Percentiles rank a stretch among this genome's conserved stretches.
phyloP scores from a whole-genome alignment of 2,797 vertebrate genomes.

The Gymnoscopelus microlampas region DNA sequence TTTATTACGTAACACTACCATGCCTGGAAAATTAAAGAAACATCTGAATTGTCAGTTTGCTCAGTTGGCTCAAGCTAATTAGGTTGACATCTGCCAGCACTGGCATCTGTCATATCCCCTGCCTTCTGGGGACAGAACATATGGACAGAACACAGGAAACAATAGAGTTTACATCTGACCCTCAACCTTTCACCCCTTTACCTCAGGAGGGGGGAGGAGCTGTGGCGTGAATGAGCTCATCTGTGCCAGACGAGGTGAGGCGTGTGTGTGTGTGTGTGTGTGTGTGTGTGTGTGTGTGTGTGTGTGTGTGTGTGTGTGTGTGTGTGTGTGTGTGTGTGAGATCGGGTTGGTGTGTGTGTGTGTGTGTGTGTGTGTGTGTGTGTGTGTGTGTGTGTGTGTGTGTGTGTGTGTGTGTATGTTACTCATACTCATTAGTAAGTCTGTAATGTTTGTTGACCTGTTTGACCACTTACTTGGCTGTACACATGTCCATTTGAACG shows the following conservation, averaged over 20 bases:
- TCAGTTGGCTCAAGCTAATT: conserved; percentile 19
- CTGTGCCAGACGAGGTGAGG: conserved; percentile 95
- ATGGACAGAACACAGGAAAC: conserved; percentile 22
- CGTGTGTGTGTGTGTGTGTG: conserved; percentile 5
- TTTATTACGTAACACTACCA: background rate
- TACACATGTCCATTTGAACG: conserved; percentile 5
- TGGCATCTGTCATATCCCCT: conserved; percentile 41
- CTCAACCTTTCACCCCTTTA: conserved; percentile 47
- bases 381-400: background rate
- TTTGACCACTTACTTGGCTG: conserved; percentile 12
- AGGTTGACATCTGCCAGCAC: conserved; percentile 18
- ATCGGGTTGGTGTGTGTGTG: background rate
- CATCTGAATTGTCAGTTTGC: conserved; percentile 3
- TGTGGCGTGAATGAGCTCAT: conserved; percentile 97
- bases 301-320: conserved; percentile 4
- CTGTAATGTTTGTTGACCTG: background rate
- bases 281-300: background rate
- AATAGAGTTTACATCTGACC: conserved; percentile 35
- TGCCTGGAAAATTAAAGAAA: background rate
- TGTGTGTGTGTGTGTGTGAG: no score
- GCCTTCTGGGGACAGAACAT: conserved; percentile 38
- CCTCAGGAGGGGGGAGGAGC: conserved; percentile 91
- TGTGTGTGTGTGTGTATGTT: background rate
- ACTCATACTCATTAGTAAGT: background rate
- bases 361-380: background rate